phyloP scores from a whole-genome alignment of 1,140 invertebrate genomes.

The Bombus haemorrhoidalis region DNA sequence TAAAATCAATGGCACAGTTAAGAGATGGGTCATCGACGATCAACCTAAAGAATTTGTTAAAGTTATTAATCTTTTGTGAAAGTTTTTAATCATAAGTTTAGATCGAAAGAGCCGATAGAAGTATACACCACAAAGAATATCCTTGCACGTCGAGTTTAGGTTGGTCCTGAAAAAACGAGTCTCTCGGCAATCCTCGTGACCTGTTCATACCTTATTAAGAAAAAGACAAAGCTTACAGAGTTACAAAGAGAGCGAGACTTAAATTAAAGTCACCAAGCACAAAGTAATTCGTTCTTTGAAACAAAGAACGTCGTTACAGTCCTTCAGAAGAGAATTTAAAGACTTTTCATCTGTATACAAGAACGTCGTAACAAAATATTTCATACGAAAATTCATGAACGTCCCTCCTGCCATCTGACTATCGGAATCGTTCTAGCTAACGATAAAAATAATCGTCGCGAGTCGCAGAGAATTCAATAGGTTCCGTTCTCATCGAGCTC shows the following conservation, averaged over 20 bases:
- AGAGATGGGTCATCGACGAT: too few species aligned
- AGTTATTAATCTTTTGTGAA: too few species aligned
- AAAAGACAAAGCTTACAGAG: conserved; percentile 24
- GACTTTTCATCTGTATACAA: background rate
- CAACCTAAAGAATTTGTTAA: background rate
- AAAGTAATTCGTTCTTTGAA: conserved; percentile 11
- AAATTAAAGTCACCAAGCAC: conserved; percentile 28
- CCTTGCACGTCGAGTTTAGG: background rate
- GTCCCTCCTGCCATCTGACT: background rate
- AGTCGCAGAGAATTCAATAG: background rate
- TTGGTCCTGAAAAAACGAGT: background rate
- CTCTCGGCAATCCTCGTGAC: background rate
- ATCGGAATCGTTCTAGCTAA: background rate
- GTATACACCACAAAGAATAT: background rate
- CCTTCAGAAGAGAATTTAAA: background rate
- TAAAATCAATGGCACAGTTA: too few species aligned
- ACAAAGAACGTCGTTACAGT: conserved; percentile 7
- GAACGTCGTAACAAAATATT: too few species aligned
- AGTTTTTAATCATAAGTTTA: background rate
- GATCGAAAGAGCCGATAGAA: too few species aligned
- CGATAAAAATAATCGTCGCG: background rate
- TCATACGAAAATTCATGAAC: background rate
- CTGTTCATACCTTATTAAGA: conserved; percentile 30
- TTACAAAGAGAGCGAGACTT: conserved; percentile 25
- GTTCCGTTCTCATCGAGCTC: background rate